These are phyloP conservation scores for Drosophila parvula DNA, from an alignment of 1,140 invertebrate genomes.

Conservation along the genomic window DNA sequence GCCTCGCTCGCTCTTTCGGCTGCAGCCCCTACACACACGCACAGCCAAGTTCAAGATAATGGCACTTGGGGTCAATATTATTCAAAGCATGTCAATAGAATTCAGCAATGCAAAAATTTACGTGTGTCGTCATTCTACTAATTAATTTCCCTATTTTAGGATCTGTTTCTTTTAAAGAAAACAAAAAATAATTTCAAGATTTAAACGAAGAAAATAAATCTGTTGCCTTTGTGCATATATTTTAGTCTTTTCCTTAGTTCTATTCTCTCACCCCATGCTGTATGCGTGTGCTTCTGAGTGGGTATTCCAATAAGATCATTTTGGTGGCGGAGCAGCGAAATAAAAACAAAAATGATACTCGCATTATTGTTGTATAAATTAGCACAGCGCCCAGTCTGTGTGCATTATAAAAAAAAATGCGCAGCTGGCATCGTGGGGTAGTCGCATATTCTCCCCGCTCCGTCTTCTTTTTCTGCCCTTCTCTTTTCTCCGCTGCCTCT, in stretches of 20 bases:
- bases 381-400: constrained; percentile 55
- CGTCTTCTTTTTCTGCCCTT: not conserved
- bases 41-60: constrained; percentile 1
- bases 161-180: too few relatives aligned
- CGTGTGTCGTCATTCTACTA: too few relatives aligned
- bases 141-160: too few relatives aligned
- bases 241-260: not conserved
- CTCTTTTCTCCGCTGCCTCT: not conserved
- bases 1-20: constrained; percentile 46
- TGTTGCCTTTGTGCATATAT: too few relatives aligned
- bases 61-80: not conserved
- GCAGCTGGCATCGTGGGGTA: constrained; percentile 58
- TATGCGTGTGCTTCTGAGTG: constrained; percentile 27
- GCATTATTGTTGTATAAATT: constrained; percentile 64
- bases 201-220: too few relatives aligned
- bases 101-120: not conserved
- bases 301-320: constrained; percentile 70
- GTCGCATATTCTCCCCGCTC: constrained; percentile 21
- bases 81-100: not conserved
- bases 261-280: not conserved
- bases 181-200: too few relatives aligned
- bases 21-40: constrained; percentile 53
- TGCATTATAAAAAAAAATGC: constrained; percentile 57
- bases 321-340: constrained; percentile 51
- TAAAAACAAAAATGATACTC: constrained; percentile 62